Percentiles rank a stretch among this genome's conserved stretches.
These are phyloP conservation scores for Ormyrus rosae DNA, from an alignment of 2,888 invertebrate genomes.

Conservation along the genomic window DNA sequence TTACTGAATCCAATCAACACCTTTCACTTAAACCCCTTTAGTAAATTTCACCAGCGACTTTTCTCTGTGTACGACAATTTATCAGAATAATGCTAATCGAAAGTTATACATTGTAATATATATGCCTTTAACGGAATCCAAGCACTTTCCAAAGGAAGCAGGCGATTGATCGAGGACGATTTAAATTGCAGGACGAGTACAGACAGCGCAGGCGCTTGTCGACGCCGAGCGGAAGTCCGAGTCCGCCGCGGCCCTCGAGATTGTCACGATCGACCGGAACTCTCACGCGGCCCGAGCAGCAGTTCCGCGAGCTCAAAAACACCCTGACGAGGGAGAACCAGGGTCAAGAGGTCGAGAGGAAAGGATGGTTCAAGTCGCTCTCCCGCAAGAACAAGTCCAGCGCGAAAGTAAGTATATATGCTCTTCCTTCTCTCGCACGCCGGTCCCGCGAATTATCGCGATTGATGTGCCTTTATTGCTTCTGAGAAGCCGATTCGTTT, in stretches of 20 bases:
- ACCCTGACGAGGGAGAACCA: slow-evolving; percentile 74
- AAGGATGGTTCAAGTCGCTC: slow-evolving; percentile 87
- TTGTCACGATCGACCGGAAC: slow-evolving; percentile 74
- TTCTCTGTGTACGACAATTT: no score
- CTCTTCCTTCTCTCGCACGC: background rate
- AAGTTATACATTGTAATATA: no score
- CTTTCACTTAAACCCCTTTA: no score
- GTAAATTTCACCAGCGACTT: no score
- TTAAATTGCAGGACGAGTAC: slow-evolving; percentile 79
- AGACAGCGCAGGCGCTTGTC: slow-evolving; percentile 85
- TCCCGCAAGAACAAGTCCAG: slow-evolving; percentile 82
- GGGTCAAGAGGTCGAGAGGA: slow-evolving; percentile 77
- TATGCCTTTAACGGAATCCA: no score
- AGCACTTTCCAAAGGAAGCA: no score
- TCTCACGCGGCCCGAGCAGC: slow-evolving; percentile 71
- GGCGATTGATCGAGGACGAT: background rate
- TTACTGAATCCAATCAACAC: no score
- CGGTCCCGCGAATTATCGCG: no score
- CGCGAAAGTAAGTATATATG: slow-evolving; percentile 75
- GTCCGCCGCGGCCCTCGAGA: slow-evolving; percentile 80
- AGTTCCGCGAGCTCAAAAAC: slow-evolving; percentile 75
- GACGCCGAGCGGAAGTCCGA: slow-evolving; percentile 84
- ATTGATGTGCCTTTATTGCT: no score
- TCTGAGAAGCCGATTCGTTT: no score
- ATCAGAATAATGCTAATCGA: no score